A percentile compares a stretch with the other conserved stretches of the same genome.
Evolutionary conservation across 1,140 invertebrate species (phyloP).

Genomic region (Glomeris maerens): DNA sequence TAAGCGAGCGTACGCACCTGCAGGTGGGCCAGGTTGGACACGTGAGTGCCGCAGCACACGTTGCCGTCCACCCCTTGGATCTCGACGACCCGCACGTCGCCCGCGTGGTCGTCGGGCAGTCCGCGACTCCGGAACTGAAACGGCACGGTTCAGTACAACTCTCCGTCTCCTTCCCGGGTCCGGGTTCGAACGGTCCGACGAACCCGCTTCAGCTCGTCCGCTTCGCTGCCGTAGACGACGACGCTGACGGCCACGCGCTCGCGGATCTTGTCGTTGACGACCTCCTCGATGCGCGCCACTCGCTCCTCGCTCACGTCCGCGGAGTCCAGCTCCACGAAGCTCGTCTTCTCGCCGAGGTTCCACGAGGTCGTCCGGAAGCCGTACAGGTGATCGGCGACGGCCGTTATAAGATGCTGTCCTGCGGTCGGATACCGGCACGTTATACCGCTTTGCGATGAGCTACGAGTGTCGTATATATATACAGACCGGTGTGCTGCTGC

Average conservation of each 20-base stretch:
- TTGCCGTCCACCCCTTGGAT: slow-evolving; percentile 59
- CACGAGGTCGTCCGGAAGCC: slow-evolving; percentile 55
- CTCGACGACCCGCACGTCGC: slow-evolving; percentile 53
- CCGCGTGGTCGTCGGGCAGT: slow-evolving; percentile 56
- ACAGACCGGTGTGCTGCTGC: slow-evolving; percentile 68
- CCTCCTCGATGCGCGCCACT: slow-evolving; percentile 38
- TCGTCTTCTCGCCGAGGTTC: slow-evolving; percentile 55
- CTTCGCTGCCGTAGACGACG: slow-evolving; percentile 42
- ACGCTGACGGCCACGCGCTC: slow-evolving; percentile 44
- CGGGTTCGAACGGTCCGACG: background rate
- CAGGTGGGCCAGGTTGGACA: slow-evolving; percentile 56
- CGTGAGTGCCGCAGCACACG: slow-evolving; percentile 77
- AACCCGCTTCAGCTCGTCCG: slow-evolving; percentile 42
- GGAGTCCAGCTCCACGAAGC: slow-evolving; percentile 27
- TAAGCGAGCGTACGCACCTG: slow-evolving; percentile 38
- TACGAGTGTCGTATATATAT: no score
- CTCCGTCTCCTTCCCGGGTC: background rate
- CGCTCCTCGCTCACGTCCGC: slow-evolving; percentile 23
- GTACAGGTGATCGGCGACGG: slow-evolving; percentile 52
- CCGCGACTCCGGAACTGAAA: slow-evolving; percentile 43
- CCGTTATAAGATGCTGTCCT: slow-evolving; percentile 72
- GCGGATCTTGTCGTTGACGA: slow-evolving; percentile 51
- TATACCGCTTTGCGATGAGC: background rate
- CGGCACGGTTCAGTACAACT: background rate
- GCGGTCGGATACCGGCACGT: no score